A percentile compares a stretch with the other conserved stretches of the same genome.
phyloP scores from a whole-genome alignment of 2,888 invertebrate species.

The Sesia bembeciformis region DNA sequence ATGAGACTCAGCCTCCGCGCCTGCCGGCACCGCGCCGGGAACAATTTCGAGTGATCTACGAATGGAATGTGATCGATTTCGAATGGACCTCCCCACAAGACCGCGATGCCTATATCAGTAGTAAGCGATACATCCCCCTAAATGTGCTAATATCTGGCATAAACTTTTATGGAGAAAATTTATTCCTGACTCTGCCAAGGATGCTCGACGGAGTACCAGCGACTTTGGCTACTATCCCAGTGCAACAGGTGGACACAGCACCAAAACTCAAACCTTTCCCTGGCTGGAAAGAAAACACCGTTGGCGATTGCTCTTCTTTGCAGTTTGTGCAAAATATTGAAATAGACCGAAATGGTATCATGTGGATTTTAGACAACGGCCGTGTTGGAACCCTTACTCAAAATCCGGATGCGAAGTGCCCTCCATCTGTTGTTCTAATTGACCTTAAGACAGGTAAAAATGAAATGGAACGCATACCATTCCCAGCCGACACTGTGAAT shows the following conservation, averaged over 20 bases:
- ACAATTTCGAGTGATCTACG: constrained; percentile 80
- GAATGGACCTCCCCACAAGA: constrained; percentile 77
- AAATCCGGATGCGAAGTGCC: constrained; percentile 72
- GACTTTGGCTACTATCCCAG: constrained; percentile 76
- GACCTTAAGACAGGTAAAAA: constrained; percentile 77
- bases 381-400: constrained; percentile 75
- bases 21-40: constrained; percentile 48
- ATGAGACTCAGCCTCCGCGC: constrained; percentile 37
- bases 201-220: constrained; percentile 82
- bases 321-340: constrained; percentile 85
- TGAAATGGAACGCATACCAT: constrained; percentile 72
- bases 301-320: constrained; percentile 79
- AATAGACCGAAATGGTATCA: constrained; percentile 79
- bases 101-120: constrained; percentile 67
- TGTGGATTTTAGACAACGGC: constrained; percentile 82
- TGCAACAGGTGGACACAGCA: constrained; percentile 62
- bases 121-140: constrained; percentile 76
- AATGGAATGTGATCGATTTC: constrained; percentile 82
- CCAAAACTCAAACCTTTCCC: constrained; percentile 80
- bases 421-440: constrained; percentile 79
- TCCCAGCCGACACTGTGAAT: constrained; percentile 76
- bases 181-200: constrained; percentile 81
- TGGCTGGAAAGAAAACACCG: constrained; percentile 79
- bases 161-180: constrained; percentile 77
- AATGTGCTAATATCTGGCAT: constrained; percentile 81